Evolutionary conservation across 2,797 vertebrate genomes (phyloP).

Genomic region (Diglossa cyanea): DNA sequence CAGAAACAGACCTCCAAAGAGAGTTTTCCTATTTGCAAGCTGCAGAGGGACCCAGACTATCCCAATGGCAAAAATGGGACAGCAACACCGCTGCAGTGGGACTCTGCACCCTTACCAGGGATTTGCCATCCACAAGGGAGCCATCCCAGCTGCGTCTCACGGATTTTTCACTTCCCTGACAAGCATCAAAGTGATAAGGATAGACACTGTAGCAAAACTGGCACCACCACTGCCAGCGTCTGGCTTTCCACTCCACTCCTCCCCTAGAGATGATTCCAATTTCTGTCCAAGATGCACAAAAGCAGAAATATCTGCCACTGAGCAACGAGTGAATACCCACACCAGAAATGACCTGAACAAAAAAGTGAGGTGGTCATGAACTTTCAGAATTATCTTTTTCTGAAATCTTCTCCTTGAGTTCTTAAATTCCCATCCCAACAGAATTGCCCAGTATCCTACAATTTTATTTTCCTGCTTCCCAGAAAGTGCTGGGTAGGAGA

Average conservation of each 20-base stretch:
- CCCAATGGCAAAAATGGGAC: not conserved
- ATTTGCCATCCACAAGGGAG: not conserved
- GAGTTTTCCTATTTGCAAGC: not conserved
- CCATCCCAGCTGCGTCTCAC: not conserved
- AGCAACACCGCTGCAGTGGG: not conserved
- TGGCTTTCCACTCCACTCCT: not conserved
- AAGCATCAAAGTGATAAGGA: not conserved
- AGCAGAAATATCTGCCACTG: not conserved
- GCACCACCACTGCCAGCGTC: not conserved
- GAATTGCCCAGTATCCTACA: not conserved
- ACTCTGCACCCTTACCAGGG: not conserved
- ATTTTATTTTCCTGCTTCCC: not conserved
- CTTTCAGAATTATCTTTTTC: not conserved
- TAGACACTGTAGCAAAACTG: rapidly evolving
- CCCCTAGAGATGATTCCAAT: not conserved
- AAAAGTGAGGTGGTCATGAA: not conserved
- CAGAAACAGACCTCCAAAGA: not conserved
- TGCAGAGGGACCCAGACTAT: not conserved
- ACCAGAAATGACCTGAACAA: not conserved
- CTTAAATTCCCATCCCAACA: not conserved
- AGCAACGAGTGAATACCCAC: not conserved
- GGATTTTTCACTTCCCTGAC: not conserved
- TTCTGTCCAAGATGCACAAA: not conserved
- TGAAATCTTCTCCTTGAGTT: not conserved
- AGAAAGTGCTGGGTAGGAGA: not conserved